These are phyloP conservation scores for Hypomecis punctinalis DNA, from an alignment of 2,888 invertebrate species.

Conservation along the genomic window DNA sequence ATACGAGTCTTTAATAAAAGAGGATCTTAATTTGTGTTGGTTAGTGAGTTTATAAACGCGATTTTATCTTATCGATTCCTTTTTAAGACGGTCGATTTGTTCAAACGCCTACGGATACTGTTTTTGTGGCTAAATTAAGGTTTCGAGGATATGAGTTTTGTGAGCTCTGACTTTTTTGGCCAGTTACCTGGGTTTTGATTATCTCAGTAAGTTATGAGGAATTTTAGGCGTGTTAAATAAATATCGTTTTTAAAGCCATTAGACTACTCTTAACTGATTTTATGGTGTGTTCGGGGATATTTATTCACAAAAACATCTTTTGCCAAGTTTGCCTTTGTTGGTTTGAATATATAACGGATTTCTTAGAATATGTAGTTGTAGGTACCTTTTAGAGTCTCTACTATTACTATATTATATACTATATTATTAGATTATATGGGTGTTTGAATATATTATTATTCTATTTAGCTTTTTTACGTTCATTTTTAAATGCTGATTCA, in stretches of 20 bases:
- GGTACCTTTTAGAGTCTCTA: no score
- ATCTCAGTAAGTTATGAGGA: slow-evolving; percentile 26
- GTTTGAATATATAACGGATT: no score
- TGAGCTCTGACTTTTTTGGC: slow-evolving; percentile 21
- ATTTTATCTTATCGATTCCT: slow-evolving; percentile 53
- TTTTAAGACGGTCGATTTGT: slow-evolving; percentile 54
- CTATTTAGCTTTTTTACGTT: no score
- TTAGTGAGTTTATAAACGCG: slow-evolving; percentile 49
- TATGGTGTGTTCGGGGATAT: slow-evolving; percentile 6
- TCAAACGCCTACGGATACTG: slow-evolving; percentile 54
- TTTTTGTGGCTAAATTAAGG: slow-evolving; percentile 49
- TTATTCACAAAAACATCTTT: background rate
- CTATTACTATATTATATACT: no score
- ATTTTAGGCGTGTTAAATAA: slow-evolving; percentile 26
- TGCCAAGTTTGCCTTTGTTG: background rate
- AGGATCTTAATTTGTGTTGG: slow-evolving; percentile 57
- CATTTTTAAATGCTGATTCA: no score
- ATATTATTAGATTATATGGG: no score
- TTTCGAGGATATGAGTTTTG: slow-evolving; percentile 27
- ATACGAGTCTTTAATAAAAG: slow-evolving; percentile 51
- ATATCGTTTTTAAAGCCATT: slow-evolving; percentile 21
- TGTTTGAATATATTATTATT: no score
- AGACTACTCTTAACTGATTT: slow-evolving; percentile 15
- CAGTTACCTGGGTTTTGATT: slow-evolving; percentile 27
- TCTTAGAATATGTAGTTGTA: no score